Evolutionary conservation across 2,113 vertebrate species (phyloP), one percentile per base, ranked within the genome.

Genomic region (Psammodynastes pulverulentus): DNA sequence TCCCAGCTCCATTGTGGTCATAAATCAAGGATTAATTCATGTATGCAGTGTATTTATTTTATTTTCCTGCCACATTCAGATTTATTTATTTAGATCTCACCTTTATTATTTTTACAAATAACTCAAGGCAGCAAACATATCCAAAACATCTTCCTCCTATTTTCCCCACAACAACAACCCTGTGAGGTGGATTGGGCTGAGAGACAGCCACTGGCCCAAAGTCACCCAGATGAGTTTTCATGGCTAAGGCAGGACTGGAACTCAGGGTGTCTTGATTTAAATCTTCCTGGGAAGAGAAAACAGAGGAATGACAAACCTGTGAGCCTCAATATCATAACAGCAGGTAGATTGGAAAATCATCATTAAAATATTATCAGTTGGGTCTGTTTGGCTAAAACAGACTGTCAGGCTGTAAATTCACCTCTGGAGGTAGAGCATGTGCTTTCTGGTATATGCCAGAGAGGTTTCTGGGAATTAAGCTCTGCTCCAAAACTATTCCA

Each of bases 401-500:
- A 93, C 94, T 94, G 43, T 58, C 4, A 94, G 93, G 93, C 95
- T 96, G 95, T 96, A 97, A 97, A 94, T 93, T 92, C 89, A 93
- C 13, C 15, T 49, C 93, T 93, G 90, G 95, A 96, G 93, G 90
- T 91, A 92, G 94, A 97, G 90, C 95, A 94, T 96, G 93, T 96
- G 97, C 93, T 95, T 97, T 97, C 97, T 96, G 96, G 96, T 96
- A 94, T 97, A 95, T 95, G 96, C 96, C 96, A 93, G 93, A 94
- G 96, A 96, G 95, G 96, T 92, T 98, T 98, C 98, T 98, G 97
- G 97, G 97, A 98, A 98, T 95, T 96, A 95, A 97, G 96, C 95
- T 97, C 96, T 96, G 97, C 96, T 96, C 95, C 96, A 96, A 96
- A 98, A 97, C 96, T 96, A 97, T 98, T 98, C 97, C 98, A 97